A percentile compares a stretch with the other conserved stretches of the same genome.
These are phyloP conservation scores for Sarcophaga carnaria DNA, from an alignment of 2,888 invertebrate species.

Conservation along the genomic window DNA sequence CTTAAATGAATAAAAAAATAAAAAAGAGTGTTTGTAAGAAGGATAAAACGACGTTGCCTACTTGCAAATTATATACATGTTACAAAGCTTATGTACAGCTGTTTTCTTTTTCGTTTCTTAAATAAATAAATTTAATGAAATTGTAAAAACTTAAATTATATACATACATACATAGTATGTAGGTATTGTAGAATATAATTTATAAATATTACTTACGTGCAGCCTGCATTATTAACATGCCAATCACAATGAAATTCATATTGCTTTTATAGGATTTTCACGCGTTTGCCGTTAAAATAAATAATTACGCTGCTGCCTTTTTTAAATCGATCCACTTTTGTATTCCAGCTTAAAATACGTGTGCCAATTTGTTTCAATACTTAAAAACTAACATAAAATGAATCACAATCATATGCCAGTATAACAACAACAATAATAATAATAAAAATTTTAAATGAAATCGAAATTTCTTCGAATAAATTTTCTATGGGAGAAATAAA, in stretches of 20 bases:
- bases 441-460: constrained; percentile 44
- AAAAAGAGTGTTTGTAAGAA: neutral
- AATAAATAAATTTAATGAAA: neutral
- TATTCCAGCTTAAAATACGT: constrained; percentile 40
- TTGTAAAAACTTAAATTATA: constrained; percentile 14
- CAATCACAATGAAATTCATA: constrained; percentile 80
- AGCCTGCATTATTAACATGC: constrained; percentile 79
- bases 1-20: too few relatives aligned
- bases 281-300: constrained; percentile 28
- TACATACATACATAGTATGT: too few relatives aligned
- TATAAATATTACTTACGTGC: constrained; percentile 75
- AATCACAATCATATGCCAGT: neutral
- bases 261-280: constrained; percentile 63
- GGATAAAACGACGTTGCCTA: too few relatives aligned
- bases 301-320: constrained; percentile 18
- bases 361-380: constrained; percentile 47
- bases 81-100: constrained; percentile 23
- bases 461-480: constrained; percentile 47
- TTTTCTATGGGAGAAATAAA: constrained; percentile 38
- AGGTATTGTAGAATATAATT: neutral
- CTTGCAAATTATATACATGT: too few relatives aligned
- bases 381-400: constrained; percentile 1
- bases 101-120: neutral
- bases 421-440: constrained; percentile 27
- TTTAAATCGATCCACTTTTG: constrained; percentile 47